phyloP scores from a whole-genome alignment of 2,113 vertebrate genomes.

The Bolborhynchus lineola region DNA sequence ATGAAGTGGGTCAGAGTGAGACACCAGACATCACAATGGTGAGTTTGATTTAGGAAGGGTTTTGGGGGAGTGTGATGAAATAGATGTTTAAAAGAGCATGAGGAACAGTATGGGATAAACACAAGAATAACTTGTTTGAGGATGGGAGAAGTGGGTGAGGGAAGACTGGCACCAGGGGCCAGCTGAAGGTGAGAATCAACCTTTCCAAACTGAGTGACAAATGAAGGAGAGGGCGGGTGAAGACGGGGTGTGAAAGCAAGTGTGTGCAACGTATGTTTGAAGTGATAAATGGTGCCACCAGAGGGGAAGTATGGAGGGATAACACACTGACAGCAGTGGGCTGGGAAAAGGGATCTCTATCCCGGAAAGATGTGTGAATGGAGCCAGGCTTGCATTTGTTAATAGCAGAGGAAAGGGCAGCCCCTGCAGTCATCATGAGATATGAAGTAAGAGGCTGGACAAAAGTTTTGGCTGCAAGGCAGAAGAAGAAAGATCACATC shows the following conservation, averaged over 20 bases:
- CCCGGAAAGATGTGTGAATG: not conserved
- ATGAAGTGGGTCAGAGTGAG: not conserved
- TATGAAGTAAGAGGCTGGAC: not conserved
- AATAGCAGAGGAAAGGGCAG: not conserved
- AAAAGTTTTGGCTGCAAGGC: not conserved
- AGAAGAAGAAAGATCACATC: not conserved
- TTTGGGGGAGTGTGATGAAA: not conserved
- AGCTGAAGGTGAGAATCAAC: constrained; percentile 12
- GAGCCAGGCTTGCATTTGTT: not conserved
- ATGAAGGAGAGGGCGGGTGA: constrained; percentile 33
- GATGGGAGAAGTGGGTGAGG: not conserved
- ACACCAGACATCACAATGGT: not conserved
- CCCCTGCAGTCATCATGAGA: not conserved
- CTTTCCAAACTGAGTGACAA: constrained; percentile 14
- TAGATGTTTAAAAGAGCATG: not conserved
- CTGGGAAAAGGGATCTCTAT: not conserved
- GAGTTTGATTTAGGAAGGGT: not conserved
- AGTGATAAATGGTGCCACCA: not conserved
- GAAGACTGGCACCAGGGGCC: constrained; percentile 24
- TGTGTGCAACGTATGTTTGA: not conserved
- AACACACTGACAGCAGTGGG: not conserved
- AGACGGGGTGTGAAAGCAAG: constrained; percentile 7
- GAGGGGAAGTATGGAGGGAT: not conserved
- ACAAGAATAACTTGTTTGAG: not conserved
- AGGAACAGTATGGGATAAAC: not conserved